These are phyloP conservation scores for Leucophenga montana DNA, from an alignment of 2,888 invertebrate species.

Conservation along the genomic window DNA sequence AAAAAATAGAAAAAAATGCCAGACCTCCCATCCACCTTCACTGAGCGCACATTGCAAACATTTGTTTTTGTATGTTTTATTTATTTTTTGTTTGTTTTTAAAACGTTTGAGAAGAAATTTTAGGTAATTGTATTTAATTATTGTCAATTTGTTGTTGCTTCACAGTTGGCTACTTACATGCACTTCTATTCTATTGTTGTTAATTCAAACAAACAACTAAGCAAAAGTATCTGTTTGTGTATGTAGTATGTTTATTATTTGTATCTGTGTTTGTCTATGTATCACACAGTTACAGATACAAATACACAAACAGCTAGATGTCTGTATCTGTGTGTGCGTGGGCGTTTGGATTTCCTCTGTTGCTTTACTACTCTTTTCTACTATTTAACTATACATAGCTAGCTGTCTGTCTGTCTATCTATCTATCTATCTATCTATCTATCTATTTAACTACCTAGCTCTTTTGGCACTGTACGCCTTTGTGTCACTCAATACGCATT, in stretches of 20 bases:
- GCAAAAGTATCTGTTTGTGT: background rate
- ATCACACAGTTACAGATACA: too few species aligned
- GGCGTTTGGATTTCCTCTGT: background rate
- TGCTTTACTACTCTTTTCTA: too few species aligned
- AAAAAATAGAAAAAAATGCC: too few species aligned
- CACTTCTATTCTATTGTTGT: constrained; percentile 25
- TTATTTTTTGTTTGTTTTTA: background rate
- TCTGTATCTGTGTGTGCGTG: background rate
- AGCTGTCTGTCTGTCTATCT: background rate
- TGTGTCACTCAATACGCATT: constrained; percentile 13
- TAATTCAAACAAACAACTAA: constrained; percentile 5
- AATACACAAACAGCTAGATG: too few species aligned
- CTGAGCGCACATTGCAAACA: too few species aligned
- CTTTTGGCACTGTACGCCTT: background rate
- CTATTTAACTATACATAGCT: constrained; percentile 5
- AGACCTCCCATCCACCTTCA: too few species aligned
- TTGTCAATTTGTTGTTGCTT: constrained; percentile 47
- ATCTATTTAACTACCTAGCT: constrained; percentile 9
- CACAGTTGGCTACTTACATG: constrained; percentile 29
- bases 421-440: constrained; percentile 4
- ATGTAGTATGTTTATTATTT: background rate
- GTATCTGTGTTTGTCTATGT: background rate
- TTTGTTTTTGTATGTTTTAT: constrained; percentile 42
- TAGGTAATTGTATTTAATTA: constrained; percentile 60
- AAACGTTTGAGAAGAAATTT: constrained; percentile 26